Evolutionary conservation across 2,797 vertebrate genomes (phyloP), one percentile per base, ranked within the genome.

Genomic region (Hozukius guyotensis): DNA sequence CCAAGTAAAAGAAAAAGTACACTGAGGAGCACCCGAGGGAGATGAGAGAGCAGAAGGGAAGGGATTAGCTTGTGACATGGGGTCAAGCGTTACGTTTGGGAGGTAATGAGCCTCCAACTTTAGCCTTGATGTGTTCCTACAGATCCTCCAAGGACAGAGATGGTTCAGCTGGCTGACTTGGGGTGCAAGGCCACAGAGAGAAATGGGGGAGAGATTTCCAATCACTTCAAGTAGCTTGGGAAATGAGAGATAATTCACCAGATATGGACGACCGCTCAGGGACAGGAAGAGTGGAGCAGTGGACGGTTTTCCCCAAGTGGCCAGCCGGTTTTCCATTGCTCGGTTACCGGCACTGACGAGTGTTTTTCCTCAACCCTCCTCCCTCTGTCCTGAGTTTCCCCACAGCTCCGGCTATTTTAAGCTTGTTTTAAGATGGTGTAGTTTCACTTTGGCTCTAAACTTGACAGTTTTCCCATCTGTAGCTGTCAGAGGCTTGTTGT

Each of bases 381-480:
- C 76, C 80, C 85, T 32, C 82, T 78, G 66, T 53, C 80, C 79
- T 31, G 70, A 73, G 64, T 89, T 90, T 89, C 88, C 86, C 86
- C 80, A 80, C 72, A 87, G 81, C 88, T 78, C 76, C 1, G 24
- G 73, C 86, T 93, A 93, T 94, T 94, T 95, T 90, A 86, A 87
- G 89, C 60, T 77, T 75, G 73, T 83, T 92, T 86, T 85, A 85
- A 90, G 72, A 82, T 82, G 38, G 4, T n/a, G 67, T 34, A 77
- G 78, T 88, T 93, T 88, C 64, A 80, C 63, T 83, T 78, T 84
- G 57, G 62, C 77, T 88, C 71, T 32, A 81, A 88, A 92, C 59
- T 61, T 89, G 74, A 89, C 84, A 81, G 77, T 83, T 88, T 81
- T 81, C 75, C 66, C 53, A 73, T 84, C 73, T 76, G 57, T 60